Conservation (phyloP, 23 tunicate genomes). For the Pegea sp. region DNA sequence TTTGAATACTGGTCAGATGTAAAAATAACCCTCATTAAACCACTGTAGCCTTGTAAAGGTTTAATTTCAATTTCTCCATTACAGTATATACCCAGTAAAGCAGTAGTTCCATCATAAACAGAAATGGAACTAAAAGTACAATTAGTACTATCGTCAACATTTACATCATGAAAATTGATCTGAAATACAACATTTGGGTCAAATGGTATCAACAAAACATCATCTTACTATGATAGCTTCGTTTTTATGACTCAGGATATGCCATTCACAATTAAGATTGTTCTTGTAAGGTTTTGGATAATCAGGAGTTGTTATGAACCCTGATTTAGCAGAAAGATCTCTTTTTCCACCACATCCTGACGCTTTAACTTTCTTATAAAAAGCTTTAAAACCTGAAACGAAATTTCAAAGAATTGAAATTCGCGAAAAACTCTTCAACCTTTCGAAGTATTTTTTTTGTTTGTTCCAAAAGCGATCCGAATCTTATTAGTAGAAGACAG, state of each 20-base stretch:
- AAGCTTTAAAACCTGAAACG: slow-evolving; percentile 26
- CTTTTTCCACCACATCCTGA: slow-evolving; percentile 35
- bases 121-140: slow-evolving; percentile 33
- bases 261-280: slow-evolving; percentile 35
- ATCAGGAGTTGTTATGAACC: slow-evolving; percentile 15
- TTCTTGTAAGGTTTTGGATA: slow-evolving; percentile 16
- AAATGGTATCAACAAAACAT: background rate
- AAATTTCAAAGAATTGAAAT: background rate
- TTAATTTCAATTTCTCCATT: slow-evolving; percentile 4
- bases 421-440: slow-evolving; percentile 2
- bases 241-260: slow-evolving; percentile 5
- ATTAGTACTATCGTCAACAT: slow-evolving; percentile 15
- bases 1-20: slow-evolving; percentile 14
- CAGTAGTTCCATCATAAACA: slow-evolving; percentile 33
- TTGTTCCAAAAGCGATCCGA: slow-evolving; percentile 1
- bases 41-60: slow-evolving; percentile 48
- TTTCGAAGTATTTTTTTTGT: background rate
- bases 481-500: slow-evolving; percentile 2
- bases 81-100: slow-evolving; percentile 42
- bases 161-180: slow-evolving; percentile 25
- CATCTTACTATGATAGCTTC: slow-evolving; percentile 15
- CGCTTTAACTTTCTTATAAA: slow-evolving; percentile 10
- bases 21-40: slow-evolving; percentile 25
- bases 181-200: background rate
- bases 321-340: slow-evolving; percentile 8